Conservation (phyloP, 2,888 invertebrate genomes). For the Strigamia crassipes region DNA sequence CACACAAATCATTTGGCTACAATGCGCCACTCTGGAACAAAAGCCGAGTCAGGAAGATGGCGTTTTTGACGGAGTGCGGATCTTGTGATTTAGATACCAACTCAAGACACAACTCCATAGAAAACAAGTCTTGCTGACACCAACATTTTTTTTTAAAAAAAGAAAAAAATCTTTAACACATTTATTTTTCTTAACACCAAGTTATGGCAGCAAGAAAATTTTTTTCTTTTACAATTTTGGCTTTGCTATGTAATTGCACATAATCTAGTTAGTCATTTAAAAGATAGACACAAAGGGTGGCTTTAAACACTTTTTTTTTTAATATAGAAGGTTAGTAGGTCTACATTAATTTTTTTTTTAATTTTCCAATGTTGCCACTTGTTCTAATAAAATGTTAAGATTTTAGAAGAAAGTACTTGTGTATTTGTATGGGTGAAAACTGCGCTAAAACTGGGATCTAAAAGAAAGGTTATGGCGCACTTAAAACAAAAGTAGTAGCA, state of each 20-base stretch:
- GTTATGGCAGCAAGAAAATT: not conserved
- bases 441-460: not conserved
- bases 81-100: slow-evolving; percentile 43
- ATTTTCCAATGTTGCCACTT: not conserved
- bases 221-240: not conserved
- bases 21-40: slow-evolving; percentile 46
- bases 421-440: not conserved
- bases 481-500: not conserved
- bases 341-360: not conserved
- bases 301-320: not conserved
- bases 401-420: not conserved
- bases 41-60: not conserved
- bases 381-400: not conserved
- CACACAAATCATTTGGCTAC: slow-evolving; percentile 45
- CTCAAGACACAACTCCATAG: slow-evolving; percentile 17
- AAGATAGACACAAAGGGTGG: not conserved
- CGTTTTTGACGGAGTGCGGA: slow-evolving; percentile 39
- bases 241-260: not conserved
- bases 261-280: not conserved
- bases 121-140: slow-evolving; percentile 21
- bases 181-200: not conserved
- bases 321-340: not conserved
- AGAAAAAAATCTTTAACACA: not conserved
- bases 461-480: not conserved
- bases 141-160: not conserved